Evolutionary conservation across 2,888 invertebrate genomes (phyloP).

Genomic region (Machimus atricapillus): DNA sequence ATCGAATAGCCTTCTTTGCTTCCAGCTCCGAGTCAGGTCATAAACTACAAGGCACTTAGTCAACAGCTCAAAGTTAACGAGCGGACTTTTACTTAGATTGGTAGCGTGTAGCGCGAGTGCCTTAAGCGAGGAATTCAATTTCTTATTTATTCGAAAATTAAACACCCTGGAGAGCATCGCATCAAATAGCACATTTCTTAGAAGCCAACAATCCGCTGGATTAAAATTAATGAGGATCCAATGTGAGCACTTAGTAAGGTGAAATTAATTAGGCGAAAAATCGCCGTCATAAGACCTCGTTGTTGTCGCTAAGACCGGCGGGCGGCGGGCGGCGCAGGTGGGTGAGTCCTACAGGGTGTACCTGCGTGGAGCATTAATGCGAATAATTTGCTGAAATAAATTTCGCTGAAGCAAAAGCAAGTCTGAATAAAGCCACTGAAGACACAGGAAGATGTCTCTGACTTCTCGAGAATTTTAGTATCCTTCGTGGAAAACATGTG

Average conservation of each 20-base stretch:
- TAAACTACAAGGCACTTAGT: neutral
- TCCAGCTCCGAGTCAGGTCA: neutral
- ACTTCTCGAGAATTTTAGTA: neutral
- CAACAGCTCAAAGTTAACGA: neutral
- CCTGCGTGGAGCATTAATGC: neutral
- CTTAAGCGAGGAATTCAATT: neutral
- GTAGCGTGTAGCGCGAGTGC: neutral
- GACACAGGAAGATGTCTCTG: neutral
- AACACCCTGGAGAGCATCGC: neutral
- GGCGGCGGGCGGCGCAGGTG: too few species aligned
- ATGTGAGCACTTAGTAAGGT: neutral
- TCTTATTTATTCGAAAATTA: neutral
- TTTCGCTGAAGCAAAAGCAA: neutral
- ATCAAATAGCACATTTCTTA: neutral
- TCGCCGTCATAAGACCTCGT: neutral
- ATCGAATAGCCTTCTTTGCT: neutral
- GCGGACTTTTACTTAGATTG: neutral
- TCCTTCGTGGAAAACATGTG: neutral
- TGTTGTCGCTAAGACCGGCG: neutral
- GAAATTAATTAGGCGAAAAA: conserved; percentile 22
- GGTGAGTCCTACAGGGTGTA: neutral
- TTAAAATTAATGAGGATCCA: conserved; percentile 22
- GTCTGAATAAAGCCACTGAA: neutral
- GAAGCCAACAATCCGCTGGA: neutral
- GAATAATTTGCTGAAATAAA: conserved; percentile 18